These are phyloP conservation scores for Tetragonisca angustula DNA, from an alignment of 2,888 invertebrate genomes.

Conservation along the genomic window DNA sequence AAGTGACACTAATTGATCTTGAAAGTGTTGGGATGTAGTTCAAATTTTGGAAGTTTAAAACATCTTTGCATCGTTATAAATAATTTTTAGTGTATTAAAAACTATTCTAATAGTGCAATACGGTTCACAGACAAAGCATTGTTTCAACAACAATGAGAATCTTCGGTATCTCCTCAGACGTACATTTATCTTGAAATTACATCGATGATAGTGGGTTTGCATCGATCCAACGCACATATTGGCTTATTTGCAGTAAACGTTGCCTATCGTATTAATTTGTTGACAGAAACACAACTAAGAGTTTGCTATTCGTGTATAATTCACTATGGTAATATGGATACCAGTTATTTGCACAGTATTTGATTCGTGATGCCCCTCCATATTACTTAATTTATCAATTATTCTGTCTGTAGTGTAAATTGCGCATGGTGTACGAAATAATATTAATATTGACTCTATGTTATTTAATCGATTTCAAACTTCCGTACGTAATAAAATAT, in stretches of 20 bases:
- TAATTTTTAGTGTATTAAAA: background rate
- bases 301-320: conserved; percentile 7
- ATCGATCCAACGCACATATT: conserved; percentile 9
- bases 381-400: conserved; percentile 11
- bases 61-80: background rate
- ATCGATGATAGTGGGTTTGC: background rate
- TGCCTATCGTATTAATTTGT: conserved; percentile 25
- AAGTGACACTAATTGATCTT: too few species aligned
- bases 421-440: background rate
- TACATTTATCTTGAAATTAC: conserved; percentile 3
- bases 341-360: conserved; percentile 1
- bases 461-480: background rate
- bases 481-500: background rate
- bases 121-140: background rate
- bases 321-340: conserved; percentile 13
- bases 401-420: background rate
- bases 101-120: background rate
- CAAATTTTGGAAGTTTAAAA: background rate
- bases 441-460: background rate
- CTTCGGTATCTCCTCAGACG: background rate
- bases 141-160: background rate
- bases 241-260: conserved; percentile 16
- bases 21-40: background rate
- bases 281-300: conserved; percentile 27
- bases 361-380: conserved; percentile 10